These are phyloP conservation scores for Hemistola chrysoprasaria DNA, from an alignment of 2,888 invertebrate genomes.

Conservation along the genomic window DNA sequence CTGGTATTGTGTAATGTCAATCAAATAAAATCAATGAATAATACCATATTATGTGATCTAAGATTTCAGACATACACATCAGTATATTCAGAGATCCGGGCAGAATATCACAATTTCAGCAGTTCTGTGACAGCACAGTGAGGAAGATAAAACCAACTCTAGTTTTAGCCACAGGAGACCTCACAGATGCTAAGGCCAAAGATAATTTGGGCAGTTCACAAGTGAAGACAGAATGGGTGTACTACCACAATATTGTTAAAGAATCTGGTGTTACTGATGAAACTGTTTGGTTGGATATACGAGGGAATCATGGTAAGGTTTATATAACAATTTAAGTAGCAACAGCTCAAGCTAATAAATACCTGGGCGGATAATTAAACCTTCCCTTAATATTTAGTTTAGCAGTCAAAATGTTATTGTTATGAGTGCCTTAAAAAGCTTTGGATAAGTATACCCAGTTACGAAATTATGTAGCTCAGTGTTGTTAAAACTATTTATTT, in stretches of 20 bases:
- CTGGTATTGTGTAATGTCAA: too few species aligned
- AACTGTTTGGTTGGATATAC: slow-evolving; percentile 93
- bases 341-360: too few species aligned
- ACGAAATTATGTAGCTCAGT: too few species aligned
- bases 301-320: slow-evolving; percentile 93
- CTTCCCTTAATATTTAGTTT: too few species aligned
- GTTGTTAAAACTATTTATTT: slow-evolving; percentile 40
- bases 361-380: too few species aligned
- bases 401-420: too few species aligned
- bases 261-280: slow-evolving; percentile 85
- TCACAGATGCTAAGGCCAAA: slow-evolving; percentile 92
- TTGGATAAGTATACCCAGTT: too few species aligned
- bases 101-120: slow-evolving; percentile 88
- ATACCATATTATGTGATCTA: too few species aligned
- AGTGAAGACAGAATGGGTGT: slow-evolving; percentile 90
- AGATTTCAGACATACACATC: slow-evolving; percentile 95
- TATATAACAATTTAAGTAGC: too few species aligned
- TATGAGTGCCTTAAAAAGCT: too few species aligned
- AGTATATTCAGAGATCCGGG: slow-evolving; percentile 90
- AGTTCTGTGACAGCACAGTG: slow-evolving; percentile 90
- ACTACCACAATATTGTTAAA: slow-evolving; percentile 87
- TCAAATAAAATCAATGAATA: not conserved
- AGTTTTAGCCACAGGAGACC: slow-evolving; percentile 93
- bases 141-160: slow-evolving; percentile 87
- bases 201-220: slow-evolving; percentile 92